phyloP scores from a whole-genome alignment of 2,797 vertebrate genomes.

The Coilia nasus region DNA sequence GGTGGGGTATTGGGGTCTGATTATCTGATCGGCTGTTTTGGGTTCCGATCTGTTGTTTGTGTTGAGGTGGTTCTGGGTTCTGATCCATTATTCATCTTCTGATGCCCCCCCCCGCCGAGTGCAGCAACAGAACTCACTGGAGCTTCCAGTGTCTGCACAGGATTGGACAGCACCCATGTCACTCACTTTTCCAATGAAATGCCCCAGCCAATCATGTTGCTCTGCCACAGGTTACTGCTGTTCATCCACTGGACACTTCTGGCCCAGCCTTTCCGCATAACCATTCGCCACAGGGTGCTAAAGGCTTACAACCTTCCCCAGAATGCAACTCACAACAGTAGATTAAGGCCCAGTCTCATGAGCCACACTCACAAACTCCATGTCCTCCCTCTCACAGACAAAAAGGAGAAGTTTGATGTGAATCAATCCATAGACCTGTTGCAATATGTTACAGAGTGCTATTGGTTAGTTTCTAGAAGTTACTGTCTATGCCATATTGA shows the following conservation, averaged over 20 bases:
- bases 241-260: neutral
- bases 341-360: neutral
- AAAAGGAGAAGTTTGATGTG: no score
- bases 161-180: neutral
- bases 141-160: slow-evolving; percentile 15
- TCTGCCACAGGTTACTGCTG: neutral
- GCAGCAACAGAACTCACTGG: neutral
- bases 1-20: no score
- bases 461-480: no score
- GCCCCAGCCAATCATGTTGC: neutral
- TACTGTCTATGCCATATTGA: no score
- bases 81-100: neutral
- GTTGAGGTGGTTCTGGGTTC: neutral
- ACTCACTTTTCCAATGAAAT: neutral
- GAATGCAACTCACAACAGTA: neutral
- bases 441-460: no score
- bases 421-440: no score
- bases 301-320: neutral
- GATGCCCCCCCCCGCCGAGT: neutral
- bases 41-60: neutral
- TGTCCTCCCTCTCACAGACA: no score
- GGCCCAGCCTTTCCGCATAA: neutral
- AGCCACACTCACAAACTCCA: neutral
- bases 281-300: neutral
- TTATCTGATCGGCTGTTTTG: no score